Conservation (phyloP, 37 sponge, comb jelly and placozoan genomes). For the Tethya wilhelma region DNA sequence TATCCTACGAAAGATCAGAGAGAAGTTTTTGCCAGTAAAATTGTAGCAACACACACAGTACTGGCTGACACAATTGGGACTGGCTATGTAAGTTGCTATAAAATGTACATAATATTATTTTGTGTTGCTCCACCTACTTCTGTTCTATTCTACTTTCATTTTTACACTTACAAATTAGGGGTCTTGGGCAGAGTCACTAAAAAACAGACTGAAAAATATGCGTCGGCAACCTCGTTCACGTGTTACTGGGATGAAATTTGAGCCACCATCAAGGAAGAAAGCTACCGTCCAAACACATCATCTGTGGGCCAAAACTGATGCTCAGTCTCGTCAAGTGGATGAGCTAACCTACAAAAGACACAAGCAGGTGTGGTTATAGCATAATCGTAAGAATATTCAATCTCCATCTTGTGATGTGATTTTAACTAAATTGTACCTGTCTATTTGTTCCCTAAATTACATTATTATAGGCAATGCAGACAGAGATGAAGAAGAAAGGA, state of each 20-base stretch:
- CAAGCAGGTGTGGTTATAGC: too few species aligned
- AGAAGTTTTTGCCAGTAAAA: conserved; percentile 6
- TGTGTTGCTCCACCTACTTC: background rate
- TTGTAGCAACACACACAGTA: background rate
- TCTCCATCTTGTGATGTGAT: too few species aligned
- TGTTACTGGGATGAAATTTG: background rate
- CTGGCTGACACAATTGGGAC: conserved; percentile 7
- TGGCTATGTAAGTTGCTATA: conserved; percentile 7
- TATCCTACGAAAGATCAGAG: background rate
- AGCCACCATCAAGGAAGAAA: background rate
- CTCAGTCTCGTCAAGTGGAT: background rate
- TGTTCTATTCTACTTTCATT: background rate
- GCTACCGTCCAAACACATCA: background rate
- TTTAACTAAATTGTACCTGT: too few species aligned
- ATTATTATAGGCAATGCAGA: background rate
- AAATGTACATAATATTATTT: too few species aligned
- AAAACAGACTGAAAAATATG: background rate
- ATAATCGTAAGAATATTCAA: too few species aligned
- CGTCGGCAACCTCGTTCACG: background rate
- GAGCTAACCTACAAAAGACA: background rate
- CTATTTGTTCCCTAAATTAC: too few species aligned
- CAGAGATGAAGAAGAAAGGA: background rate
- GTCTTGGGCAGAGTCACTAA: background rate
- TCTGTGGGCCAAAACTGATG: background rate
- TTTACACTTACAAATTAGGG: background rate